These are phyloP conservation scores for Tachypleus tridentatus DNA, from an alignment of 1,140 invertebrate species.

Conservation along the genomic window DNA sequence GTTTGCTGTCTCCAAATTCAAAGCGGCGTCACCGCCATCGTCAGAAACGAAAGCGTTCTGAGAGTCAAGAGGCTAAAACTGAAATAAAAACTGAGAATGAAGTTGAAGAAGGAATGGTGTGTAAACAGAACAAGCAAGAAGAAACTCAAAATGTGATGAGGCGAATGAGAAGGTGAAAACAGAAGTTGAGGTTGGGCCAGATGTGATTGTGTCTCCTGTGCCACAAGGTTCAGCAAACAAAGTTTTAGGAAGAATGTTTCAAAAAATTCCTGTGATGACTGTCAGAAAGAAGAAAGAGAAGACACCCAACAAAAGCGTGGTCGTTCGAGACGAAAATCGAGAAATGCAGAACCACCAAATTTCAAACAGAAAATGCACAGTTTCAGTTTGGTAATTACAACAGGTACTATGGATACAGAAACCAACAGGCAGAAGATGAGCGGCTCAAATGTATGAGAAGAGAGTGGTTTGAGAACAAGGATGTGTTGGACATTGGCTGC, in stretches of 20 bases:
- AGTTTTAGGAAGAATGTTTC: background rate
- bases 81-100: constrained; percentile 1
- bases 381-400: constrained; percentile 95
- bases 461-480: constrained; percentile 76
- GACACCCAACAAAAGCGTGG: too few species aligned
- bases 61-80: background rate
- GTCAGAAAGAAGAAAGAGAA: too few species aligned
- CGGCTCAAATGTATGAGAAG: constrained; percentile 66
- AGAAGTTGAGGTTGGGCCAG: constrained; percentile 28
- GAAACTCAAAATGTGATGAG: constrained; percentile 30
- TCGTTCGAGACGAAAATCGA: background rate
- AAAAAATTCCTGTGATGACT: too few species aligned
- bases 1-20: constrained; percentile 42
- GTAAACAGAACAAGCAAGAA: constrained; percentile 45
- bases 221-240: constrained; percentile 42
- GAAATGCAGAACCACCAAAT: background rate
- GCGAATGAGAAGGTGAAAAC: constrained; percentile 4
- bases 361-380: constrained; percentile 27
- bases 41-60: background rate
- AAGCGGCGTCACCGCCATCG: constrained; percentile 8
- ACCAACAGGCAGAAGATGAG: constrained; percentile 59
- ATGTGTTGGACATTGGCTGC: constrained; percentile 93
- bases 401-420: constrained; percentile 91
- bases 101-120: constrained; percentile 25
- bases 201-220: constrained; percentile 86